phyloP scores from a whole-genome alignment of 2,888 invertebrate species.

The Lepeophtheirus nordmannii region DNA sequence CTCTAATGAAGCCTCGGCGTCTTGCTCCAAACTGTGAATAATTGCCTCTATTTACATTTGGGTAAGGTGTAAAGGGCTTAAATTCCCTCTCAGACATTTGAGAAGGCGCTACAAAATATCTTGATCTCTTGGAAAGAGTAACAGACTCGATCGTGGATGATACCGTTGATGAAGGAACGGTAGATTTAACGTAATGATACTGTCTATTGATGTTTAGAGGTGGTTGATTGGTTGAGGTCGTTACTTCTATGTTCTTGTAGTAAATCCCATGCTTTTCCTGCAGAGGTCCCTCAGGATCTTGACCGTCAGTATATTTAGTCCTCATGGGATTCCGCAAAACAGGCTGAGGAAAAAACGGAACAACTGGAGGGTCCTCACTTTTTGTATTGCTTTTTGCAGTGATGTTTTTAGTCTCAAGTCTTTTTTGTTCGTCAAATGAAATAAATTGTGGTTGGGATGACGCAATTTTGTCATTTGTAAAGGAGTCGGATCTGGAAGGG shows the following conservation, averaged over 20 bases:
- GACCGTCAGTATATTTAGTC: conserved; percentile 1
- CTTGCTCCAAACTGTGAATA: background rate
- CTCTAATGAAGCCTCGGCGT: background rate
- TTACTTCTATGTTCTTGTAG: background rate
- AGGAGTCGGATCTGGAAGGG: background rate
- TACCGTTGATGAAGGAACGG: background rate
- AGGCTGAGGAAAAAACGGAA: background rate
- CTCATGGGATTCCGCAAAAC: background rate
- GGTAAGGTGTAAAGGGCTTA: background rate
- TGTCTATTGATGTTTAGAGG: background rate
- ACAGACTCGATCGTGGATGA: background rate
- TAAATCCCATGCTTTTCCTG: background rate
- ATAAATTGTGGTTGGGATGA: background rate
- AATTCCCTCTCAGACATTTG: background rate
- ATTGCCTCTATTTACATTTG: background rate
- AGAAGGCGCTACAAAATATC: background rate
- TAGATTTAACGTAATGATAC: background rate
- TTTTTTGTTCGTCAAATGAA: background rate
- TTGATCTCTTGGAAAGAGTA: background rate
- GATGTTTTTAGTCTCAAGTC: background rate
- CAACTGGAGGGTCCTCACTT: background rate
- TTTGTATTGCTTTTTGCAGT: background rate
- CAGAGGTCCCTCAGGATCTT: background rate
- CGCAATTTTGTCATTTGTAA: background rate
- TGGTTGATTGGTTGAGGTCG: background rate